Conservation (phyloP, 2,113 vertebrate genomes). For the Pycnonotus jocosus region DNA sequence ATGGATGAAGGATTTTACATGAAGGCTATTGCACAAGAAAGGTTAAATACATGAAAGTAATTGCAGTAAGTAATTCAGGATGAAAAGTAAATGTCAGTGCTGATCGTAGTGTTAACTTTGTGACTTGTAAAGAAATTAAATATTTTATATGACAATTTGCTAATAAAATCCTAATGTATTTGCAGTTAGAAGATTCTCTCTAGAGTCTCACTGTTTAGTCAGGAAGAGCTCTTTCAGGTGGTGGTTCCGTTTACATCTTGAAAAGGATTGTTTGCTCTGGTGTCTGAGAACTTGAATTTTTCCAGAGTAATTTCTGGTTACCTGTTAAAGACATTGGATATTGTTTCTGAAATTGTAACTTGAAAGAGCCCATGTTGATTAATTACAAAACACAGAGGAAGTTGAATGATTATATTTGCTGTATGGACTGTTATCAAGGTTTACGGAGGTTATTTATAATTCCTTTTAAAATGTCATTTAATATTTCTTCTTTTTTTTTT, state of each 20-base stretch:
- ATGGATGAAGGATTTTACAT: background rate
- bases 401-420: background rate
- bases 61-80: background rate
- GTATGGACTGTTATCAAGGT: background rate
- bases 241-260: background rate
- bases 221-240: background rate
- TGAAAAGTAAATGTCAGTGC: background rate
- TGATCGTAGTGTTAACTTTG: background rate
- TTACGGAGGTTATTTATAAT: background rate
- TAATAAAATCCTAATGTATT: background rate
- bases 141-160: background rate
- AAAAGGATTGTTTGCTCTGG: background rate
- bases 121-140: background rate
- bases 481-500: background rate
- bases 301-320: background rate
- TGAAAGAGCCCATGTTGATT: background rate
- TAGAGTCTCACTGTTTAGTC: background rate
- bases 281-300: background rate
- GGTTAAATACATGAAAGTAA: background rate
- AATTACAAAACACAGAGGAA: background rate
- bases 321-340: background rate
- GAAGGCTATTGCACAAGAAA: background rate
- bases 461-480: background rate
- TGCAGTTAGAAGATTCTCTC: background rate
- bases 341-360: background rate